Percentiles rank a stretch among this genome's conserved stretches.
phyloP scores from a whole-genome alignment of 2,888 invertebrate genomes.

The Caenorhabditis sp. region DNA sequence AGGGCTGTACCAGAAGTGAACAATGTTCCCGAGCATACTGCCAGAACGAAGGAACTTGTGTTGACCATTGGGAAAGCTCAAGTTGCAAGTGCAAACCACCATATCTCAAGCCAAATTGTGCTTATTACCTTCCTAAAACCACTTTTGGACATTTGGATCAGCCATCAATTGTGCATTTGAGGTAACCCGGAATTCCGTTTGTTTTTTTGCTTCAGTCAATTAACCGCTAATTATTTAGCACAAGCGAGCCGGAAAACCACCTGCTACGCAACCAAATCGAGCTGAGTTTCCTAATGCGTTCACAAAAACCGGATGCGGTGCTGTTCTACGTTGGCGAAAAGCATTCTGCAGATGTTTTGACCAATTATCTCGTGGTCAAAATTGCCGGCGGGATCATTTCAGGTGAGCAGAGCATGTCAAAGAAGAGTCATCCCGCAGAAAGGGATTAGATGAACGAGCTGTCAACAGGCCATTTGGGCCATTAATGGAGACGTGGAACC shows the following conservation, averaged over 20 bases:
- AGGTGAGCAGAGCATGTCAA: constrained; percentile 56
- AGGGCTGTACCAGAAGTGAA: constrained; percentile 72
- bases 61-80: constrained; percentile 78
- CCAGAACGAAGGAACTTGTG: constrained; percentile 73
- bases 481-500: no score
- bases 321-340: constrained; percentile 77
- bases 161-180: constrained; percentile 67
- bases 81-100: constrained; percentile 77
- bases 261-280: constrained; percentile 72
- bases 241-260: constrained; percentile 66
- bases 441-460: no score
- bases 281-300: constrained; percentile 74
- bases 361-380: constrained; percentile 69
- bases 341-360: constrained; percentile 64
- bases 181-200: no score
- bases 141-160: constrained; percentile 77
- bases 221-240: constrained; percentile 41
- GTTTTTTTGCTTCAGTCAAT: no score
- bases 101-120: constrained; percentile 77
- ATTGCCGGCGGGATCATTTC: constrained; percentile 67
- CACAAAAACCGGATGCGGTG: constrained; percentile 67
- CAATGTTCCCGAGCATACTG: constrained; percentile 76
- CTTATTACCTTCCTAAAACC: constrained; percentile 72
- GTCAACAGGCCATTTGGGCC: no score
- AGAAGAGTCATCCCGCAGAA: no score